Evolutionary conservation across 2,113 vertebrate species (phyloP).

Genomic region (Myiopsitta monachus): DNA sequence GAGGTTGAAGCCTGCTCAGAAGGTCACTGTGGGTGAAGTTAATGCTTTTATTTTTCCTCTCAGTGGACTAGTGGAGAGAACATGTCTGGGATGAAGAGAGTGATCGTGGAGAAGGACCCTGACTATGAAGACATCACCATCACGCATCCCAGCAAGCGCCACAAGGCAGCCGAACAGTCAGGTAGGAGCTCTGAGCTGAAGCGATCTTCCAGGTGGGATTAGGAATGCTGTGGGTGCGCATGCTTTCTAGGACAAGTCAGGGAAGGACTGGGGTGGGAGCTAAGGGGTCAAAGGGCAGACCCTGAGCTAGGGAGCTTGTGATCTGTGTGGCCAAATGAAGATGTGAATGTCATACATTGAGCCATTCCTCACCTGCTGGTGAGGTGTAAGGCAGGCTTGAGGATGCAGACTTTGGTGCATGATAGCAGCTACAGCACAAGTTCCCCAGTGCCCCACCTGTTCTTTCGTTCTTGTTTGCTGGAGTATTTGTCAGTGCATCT

Average conservation of each 20-base stretch:
- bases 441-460: neutral
- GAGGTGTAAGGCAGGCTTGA: fast-evolving
- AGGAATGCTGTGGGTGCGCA: fast-evolving
- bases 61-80: neutral
- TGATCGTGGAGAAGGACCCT: slow-evolving; percentile 89
- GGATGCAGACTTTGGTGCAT: neutral
- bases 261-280: neutral
- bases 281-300: neutral
- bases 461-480: neutral
- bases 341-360: fast-evolving
- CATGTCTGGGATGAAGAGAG: slow-evolving; percentile 96
- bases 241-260: neutral
- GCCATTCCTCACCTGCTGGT: neutral
- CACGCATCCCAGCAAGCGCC: slow-evolving; percentile 86
- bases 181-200: slow-evolving; percentile 71
- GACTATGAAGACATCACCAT: slow-evolving; percentile 92
- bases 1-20: no score
- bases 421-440: neutral
- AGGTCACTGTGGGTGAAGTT: neutral
- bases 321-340: neutral
- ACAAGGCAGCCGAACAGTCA: slow-evolving; percentile 86
- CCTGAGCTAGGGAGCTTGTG: neutral
- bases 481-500: neutral
- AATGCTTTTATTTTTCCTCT: neutral
- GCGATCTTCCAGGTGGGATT: fast-evolving